phyloP scores from a whole-genome alignment of 2,797 vertebrate species.

The Momotus momota region DNA sequence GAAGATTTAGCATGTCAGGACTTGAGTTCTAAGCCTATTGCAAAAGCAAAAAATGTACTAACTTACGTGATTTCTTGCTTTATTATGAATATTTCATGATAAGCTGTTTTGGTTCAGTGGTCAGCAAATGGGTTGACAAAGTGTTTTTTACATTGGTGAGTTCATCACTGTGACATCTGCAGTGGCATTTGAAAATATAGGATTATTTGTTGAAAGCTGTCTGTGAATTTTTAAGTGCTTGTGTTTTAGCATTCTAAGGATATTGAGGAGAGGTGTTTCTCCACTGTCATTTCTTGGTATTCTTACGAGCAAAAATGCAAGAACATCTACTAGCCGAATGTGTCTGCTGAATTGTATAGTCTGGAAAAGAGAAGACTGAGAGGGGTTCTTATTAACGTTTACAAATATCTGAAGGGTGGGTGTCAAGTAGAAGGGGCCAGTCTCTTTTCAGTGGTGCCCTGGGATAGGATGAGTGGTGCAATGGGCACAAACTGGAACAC shows the following conservation, averaged over 20 bases:
- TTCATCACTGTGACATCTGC: background rate
- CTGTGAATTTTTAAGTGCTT: background rate
- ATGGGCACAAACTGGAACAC: too few species aligned
- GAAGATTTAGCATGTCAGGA: background rate
- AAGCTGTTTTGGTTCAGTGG: background rate
- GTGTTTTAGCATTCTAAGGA: background rate
- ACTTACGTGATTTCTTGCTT: background rate
- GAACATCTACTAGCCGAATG: background rate
- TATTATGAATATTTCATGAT: slow-evolving; percentile 16
- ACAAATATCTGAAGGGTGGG: too few species aligned
- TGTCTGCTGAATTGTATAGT: background rate
- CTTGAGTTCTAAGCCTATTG: background rate
- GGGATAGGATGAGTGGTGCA: too few species aligned
- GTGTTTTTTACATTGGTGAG: background rate
- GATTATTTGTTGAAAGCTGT: background rate
- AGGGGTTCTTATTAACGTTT: too few species aligned
- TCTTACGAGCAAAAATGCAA: background rate
- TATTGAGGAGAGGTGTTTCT: background rate
- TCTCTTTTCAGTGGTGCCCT: too few species aligned
- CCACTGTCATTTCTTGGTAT: background rate
- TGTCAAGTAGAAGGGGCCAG: too few species aligned
- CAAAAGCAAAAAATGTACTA: background rate
- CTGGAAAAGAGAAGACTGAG: background rate
- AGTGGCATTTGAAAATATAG: background rate
- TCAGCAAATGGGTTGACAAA: background rate